Evolutionary conservation across 2,888 invertebrate species (phyloP), one percentile per base, ranked within the genome.

Genomic region (Fragum fragum): DNA sequence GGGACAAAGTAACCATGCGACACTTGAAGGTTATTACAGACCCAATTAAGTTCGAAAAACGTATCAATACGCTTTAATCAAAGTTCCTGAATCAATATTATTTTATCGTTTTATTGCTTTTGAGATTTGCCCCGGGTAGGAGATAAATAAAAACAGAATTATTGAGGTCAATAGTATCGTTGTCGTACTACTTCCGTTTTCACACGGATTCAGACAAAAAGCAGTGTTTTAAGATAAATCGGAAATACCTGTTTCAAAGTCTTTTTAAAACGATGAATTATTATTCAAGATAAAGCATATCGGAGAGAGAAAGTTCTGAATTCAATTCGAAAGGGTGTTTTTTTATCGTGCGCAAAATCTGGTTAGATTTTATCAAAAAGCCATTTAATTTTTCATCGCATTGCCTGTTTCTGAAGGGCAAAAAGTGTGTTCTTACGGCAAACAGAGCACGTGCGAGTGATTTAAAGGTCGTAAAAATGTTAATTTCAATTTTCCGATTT

Each of bases 391-490:
- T 47, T 47, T 47, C 47, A 47, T 18, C 47, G n/a, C 47, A 47
- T 47, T n/a, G 47, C 47, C 47, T 47, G 47, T n/a, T 47, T 47
- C 47, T 18, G 47, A 47, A 16, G 47, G 47, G 18, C 14, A 47
- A 47, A 47, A 14, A 47, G 18, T 47, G 14, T 47, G 14, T 57
- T 26, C 23, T 26, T 6, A 57, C 57, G 23, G 39, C 42, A 47
- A 26, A 28, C 32, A 57, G 14, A 53, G 52, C 74, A 68, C 66
- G 74, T 74, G 74, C 28, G 21, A 28, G 55, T 55, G 70, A 74
- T 77, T 81, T 76, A 74, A 77, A 77, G 70, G 73, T 71, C 81
- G 74, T 71, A 71, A 81, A 76, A 76, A 71, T 36, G 61, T 74
- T 74, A 69, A 78, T 57, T 78, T 73, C 66, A 78, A 78, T 73